phyloP scores from a whole-genome alignment of 2,797 vertebrate species.

The Melopsittacus undulatus region DNA sequence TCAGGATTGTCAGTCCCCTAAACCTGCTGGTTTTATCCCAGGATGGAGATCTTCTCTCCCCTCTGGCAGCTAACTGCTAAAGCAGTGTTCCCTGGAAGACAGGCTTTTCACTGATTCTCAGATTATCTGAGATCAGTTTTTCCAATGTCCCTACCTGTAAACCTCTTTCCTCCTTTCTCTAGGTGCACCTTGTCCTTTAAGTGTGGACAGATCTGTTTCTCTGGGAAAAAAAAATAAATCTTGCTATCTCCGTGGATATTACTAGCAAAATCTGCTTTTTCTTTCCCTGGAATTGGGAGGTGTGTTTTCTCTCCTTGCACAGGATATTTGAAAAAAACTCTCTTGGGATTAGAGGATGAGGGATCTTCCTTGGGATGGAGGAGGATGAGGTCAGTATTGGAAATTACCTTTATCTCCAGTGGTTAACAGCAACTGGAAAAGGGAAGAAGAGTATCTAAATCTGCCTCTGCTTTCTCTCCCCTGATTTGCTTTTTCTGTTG shows the following conservation, averaged over 20 bases:
- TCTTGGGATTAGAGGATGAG: background rate
- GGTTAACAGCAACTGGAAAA: constrained; percentile 5
- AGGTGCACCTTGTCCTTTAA: background rate
- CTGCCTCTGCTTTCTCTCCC: background rate
- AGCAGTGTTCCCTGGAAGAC: background rate
- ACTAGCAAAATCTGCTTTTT: background rate
- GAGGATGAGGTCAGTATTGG: background rate
- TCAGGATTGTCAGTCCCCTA: background rate
- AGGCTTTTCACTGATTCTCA: background rate
- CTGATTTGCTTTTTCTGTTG: background rate
- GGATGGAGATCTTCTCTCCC: constrained; percentile 13
- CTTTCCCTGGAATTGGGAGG: background rate
- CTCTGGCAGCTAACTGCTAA: background rate
- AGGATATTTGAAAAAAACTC: background rate
- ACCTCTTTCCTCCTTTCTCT: background rate
- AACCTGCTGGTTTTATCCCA: background rate
- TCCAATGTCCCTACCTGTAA: background rate
- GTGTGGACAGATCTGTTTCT: background rate
- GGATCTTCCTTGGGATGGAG: background rate
- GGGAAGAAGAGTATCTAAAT: background rate
- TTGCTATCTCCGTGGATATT: background rate
- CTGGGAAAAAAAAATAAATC: background rate
- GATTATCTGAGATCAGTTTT: constrained; percentile 5
- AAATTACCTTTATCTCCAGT: constrained; percentile 41
- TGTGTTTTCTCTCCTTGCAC: constrained; percentile 13